phyloP scores from a whole-genome alignment of 2,888 invertebrate genomes.

The Metallyticus violacea region DNA sequence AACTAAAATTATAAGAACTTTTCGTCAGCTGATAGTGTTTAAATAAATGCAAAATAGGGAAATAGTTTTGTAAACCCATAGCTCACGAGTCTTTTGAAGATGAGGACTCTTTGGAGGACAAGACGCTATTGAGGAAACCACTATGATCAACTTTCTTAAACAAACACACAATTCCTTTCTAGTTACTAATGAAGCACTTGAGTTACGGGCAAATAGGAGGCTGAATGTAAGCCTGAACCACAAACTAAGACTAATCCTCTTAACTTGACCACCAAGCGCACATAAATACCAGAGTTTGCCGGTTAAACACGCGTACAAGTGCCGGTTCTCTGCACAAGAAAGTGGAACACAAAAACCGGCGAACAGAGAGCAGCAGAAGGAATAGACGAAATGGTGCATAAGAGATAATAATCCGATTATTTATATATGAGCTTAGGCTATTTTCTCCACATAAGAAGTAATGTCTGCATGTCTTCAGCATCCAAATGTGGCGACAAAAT shows the following conservation, averaged over 20 bases:
- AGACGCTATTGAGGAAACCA: neutral
- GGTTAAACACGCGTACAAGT: neutral
- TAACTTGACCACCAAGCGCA: neutral
- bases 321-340: neutral
- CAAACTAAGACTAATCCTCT: neutral
- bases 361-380: neutral
- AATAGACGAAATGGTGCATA: neutral
- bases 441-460: no score
- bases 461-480: no score
- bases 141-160: neutral
- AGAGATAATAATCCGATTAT: neutral
- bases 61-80: no score
- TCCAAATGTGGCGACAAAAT: no score
- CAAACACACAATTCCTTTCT: neutral
- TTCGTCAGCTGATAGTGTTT: no score
- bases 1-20: no score
- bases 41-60: no score
- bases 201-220: neutral
- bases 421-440: no score
- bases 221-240: neutral
- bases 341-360: neutral
- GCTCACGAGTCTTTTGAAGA: neutral
- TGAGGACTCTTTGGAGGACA: neutral
- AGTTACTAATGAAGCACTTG: neutral
- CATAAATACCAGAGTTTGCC: neutral